These are phyloP conservation scores for Nanger granti DNA, from an alignment of 2,113 vertebrate species.

Conservation along the genomic window DNA sequence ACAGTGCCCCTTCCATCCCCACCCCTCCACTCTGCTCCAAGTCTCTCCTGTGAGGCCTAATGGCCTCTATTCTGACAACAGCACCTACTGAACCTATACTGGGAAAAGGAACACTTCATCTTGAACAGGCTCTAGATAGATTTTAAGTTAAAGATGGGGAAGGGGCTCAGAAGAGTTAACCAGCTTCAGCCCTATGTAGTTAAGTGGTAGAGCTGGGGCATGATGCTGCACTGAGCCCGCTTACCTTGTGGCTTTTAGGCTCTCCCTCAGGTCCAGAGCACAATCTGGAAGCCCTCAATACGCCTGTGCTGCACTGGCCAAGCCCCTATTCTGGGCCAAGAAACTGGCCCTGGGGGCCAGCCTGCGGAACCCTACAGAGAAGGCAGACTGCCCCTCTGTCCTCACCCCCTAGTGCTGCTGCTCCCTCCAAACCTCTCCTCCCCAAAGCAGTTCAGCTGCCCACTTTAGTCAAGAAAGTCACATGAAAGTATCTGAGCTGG, in stretches of 20 bases:
- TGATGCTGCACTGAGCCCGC: not conserved
- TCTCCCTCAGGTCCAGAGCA: not conserved
- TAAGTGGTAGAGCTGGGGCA: not conserved
- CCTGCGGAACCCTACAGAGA: not conserved
- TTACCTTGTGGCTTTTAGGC: not conserved
- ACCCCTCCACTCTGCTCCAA: not conserved
- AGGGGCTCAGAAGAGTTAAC: not conserved
- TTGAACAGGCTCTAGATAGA: not conserved
- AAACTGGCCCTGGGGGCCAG: not conserved
- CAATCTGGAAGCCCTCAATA: not conserved
- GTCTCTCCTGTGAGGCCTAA: not conserved
- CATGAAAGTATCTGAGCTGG: not conserved
- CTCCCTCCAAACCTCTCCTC: not conserved
- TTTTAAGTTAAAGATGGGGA: not conserved
- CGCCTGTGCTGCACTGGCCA: not conserved
- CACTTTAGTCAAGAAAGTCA: not conserved
- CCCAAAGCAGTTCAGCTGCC: not conserved
- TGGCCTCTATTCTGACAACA: not conserved
- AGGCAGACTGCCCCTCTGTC: not conserved
- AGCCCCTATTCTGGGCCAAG: not conserved
- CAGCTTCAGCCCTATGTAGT: not conserved
- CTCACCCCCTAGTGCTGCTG: not conserved
- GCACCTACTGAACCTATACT: not conserved
- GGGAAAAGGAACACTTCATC: not conserved
- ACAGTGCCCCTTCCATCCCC: not conserved